Evolutionary conservation across 1,140 invertebrate species (phyloP).

Genomic region (Drosophila arizonae): DNA sequence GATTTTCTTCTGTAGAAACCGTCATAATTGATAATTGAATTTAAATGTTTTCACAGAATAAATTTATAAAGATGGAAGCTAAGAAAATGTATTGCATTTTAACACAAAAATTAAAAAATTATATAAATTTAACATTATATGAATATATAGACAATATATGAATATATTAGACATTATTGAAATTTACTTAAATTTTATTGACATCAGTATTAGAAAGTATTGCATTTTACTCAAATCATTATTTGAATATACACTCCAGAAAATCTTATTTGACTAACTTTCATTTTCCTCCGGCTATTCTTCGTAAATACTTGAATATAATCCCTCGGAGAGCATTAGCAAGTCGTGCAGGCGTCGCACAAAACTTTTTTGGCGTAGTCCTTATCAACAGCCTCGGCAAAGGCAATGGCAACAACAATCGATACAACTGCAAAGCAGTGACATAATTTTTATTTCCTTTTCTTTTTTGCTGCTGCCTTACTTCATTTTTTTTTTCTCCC

Average conservation of each 20-base stretch:
- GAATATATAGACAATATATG: too few species aligned
- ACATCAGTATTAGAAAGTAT: too few species aligned
- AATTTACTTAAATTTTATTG: too few species aligned
- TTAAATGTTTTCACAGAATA: neutral
- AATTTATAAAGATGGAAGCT: neutral
- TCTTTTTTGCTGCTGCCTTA: too few species aligned
- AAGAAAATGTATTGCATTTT: too few species aligned
- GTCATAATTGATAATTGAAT: neutral
- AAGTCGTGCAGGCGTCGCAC: neutral
- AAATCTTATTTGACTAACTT: neutral
- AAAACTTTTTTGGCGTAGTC: conserved; percentile 27
- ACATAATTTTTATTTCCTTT: conserved; percentile 57
- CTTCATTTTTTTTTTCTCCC: neutral
- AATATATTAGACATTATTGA: too few species aligned
- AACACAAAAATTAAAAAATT: neutral
- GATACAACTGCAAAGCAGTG: conserved; percentile 45
- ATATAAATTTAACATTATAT: too few species aligned
- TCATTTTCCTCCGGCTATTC: neutral
- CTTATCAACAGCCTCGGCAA: conserved; percentile 30
- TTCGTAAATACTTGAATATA: conserved; percentile 6
- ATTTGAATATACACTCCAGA: too few species aligned
- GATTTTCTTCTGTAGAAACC: too few species aligned
- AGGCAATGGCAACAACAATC: conserved; percentile 10
- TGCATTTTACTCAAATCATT: too few species aligned
- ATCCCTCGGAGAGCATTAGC: conserved; percentile 16